A percentile compares a stretch with the other conserved stretches of the same genome.
These are phyloP conservation scores for Metridium senile DNA, from an alignment of 92 coral and sea anemone species.

Conservation along the genomic window DNA sequence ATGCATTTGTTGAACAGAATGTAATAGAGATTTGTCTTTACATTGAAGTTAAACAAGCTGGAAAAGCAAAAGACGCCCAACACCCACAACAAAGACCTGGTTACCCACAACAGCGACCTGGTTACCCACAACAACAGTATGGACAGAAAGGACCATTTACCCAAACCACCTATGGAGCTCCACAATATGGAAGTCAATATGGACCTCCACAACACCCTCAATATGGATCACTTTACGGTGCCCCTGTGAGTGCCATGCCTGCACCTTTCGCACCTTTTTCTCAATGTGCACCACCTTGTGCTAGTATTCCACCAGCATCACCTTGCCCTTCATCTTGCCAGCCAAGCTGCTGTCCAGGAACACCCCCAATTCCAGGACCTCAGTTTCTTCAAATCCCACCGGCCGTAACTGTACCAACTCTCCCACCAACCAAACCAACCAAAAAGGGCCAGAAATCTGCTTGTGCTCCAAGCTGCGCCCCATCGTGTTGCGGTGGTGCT, in stretches of 20 bases:
- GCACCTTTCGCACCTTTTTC: slow-evolving; percentile 28
- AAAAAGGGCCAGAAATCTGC: not conserved
- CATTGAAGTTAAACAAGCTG: no score
- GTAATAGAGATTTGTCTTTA: no score
- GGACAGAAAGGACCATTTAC: not conserved
- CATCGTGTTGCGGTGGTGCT: slow-evolving; percentile 19
- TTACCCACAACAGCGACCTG: no score
- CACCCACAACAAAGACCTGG: not conserved
- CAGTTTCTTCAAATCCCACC: slow-evolving; percentile 21
- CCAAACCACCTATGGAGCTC: slow-evolving; percentile 2
- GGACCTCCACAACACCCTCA: slow-evolving; percentile 26
- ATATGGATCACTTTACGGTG: slow-evolving; percentile 34
- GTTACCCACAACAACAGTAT: not conserved
- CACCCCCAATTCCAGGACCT: slow-evolving; percentile 23
- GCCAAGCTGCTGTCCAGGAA: slow-evolving; percentile 55
- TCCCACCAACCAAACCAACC: slow-evolving; percentile 11
- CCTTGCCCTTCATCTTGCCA: slow-evolving; percentile 53
- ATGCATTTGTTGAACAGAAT: no score
- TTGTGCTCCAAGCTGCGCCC: slow-evolving; percentile 38
- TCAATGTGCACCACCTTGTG: slow-evolving; percentile 39
- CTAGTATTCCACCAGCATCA: slow-evolving; percentile 25
- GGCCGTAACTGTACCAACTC: slow-evolving; percentile 22
- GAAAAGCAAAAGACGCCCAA: no score
- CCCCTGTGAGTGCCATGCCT: slow-evolving; percentile 30
- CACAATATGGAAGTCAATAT: slow-evolving; percentile 3